These are phyloP conservation scores for Danio choprae DNA, from an alignment of 2,797 vertebrate genomes.

Conservation along the genomic window DNA sequence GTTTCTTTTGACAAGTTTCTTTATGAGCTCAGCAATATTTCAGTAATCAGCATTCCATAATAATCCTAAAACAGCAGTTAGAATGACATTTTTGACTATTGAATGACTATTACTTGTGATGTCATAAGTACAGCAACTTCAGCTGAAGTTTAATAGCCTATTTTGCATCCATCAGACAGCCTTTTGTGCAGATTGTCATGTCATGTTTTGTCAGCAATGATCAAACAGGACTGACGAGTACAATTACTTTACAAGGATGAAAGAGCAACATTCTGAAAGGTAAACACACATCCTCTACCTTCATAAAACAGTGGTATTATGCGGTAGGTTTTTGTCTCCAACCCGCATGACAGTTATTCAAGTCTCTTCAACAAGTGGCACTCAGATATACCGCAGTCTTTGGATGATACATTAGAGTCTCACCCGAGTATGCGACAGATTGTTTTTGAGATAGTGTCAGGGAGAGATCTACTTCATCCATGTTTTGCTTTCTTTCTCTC, in stretches of 20 bases:
- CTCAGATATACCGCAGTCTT: conserved; percentile 45
- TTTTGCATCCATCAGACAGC: not conserved
- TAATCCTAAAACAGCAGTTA: not conserved
- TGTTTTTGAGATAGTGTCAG: conserved; percentile 76
- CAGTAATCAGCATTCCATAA: not conserved
- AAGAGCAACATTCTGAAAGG: conserved; percentile 41
- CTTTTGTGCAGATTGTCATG: conserved; percentile 21
- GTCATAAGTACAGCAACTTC: conserved; percentile 10
- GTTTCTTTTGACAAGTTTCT: too few species aligned
- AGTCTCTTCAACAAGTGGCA: conserved; percentile 30
- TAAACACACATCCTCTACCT: conserved; percentile 22
- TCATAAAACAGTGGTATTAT: conserved; percentile 14
- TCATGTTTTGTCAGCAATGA: conserved; percentile 25
- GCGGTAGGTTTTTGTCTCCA: conserved; percentile 5
- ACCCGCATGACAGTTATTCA: conserved; percentile 40
- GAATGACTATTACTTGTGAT: not conserved
- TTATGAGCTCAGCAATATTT: too few species aligned
- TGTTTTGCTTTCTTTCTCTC: conserved; percentile 54
- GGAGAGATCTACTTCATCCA: conserved; percentile 70
- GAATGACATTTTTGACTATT: too few species aligned
- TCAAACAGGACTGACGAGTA: conserved; percentile 48
- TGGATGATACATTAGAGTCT: conserved; percentile 31
- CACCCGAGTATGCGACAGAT: conserved; percentile 63
- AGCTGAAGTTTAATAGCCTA: conserved; percentile 6
- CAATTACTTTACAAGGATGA: conserved; percentile 47